These are phyloP conservation scores for Diplodus sargus DNA, from an alignment of 2,797 vertebrate species.

Conservation along the genomic window DNA sequence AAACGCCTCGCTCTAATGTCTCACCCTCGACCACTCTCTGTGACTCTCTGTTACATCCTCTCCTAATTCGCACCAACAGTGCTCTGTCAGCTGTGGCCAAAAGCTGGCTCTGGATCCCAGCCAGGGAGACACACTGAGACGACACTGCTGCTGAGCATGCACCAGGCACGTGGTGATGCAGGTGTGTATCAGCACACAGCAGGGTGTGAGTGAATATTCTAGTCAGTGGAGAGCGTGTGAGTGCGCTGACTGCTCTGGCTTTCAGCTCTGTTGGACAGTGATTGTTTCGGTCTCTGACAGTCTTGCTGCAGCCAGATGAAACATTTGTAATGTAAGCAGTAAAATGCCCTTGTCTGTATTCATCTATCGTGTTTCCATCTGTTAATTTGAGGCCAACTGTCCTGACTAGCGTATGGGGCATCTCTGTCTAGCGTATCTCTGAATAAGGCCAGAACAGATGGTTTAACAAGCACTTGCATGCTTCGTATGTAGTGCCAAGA, in stretches of 20 bases:
- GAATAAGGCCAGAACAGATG: neutral
- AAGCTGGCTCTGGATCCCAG: slow-evolving; percentile 55
- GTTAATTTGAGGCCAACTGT: neutral
- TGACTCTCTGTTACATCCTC: slow-evolving; percentile 10
- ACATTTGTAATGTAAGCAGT: neutral
- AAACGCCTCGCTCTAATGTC: neutral
- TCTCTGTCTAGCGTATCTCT: neutral
- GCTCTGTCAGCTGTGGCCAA: slow-evolving; percentile 27
- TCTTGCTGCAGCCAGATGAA: neutral
- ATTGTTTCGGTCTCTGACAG: slow-evolving; percentile 1
- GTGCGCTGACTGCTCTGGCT: neutral
- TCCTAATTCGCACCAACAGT: slow-evolving; percentile 21
- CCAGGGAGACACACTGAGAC: slow-evolving; percentile 51
- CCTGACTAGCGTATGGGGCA: neutral
- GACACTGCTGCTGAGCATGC: slow-evolving; percentile 30
- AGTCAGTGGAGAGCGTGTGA: neutral
- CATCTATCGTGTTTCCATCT: neutral
- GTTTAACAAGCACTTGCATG: slow-evolving; percentile 2
- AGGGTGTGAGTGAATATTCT: neutral
- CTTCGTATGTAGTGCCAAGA: neutral
- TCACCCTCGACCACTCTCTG: neutral
- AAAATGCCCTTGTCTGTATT: neutral
- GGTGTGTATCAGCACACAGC: slow-evolving; percentile 14
- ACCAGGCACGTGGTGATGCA: slow-evolving; percentile 29
- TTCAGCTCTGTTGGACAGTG: slow-evolving; percentile 1